These are phyloP conservation scores for Neomicropteryx cornuta DNA, from an alignment of 1,140 invertebrate species.

Conservation along the genomic window DNA sequence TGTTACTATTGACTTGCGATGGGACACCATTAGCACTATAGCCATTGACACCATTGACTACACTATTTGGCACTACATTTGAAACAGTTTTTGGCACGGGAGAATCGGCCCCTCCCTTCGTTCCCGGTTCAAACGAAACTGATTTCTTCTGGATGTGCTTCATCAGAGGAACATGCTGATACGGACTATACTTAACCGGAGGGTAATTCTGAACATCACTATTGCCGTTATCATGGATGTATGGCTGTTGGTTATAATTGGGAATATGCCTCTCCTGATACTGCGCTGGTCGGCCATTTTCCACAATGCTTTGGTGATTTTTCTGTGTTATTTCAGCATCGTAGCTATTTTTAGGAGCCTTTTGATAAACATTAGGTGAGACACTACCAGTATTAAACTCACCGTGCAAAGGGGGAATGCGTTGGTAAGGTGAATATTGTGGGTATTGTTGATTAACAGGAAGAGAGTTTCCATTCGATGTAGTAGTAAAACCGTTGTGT, in stretches of 20 bases:
- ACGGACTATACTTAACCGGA: slow-evolving; percentile 40
- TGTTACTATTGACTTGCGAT: slow-evolving; percentile 17
- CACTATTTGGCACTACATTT: slow-evolving; percentile 16
- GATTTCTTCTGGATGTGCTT: slow-evolving; percentile 49
- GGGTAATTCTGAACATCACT: slow-evolving; percentile 17
- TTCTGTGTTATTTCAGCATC: slow-evolving; percentile 22
- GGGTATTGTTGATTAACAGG: slow-evolving; percentile 20
- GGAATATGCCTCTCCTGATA: slow-evolving; percentile 13
- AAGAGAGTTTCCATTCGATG: slow-evolving; percentile 19
- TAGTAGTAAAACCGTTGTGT: slow-evolving; percentile 18
- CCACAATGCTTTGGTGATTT: slow-evolving; percentile 16
- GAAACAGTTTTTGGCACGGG: slow-evolving; percentile 22
- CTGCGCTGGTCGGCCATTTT: slow-evolving; percentile 2
- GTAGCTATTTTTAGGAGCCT: slow-evolving; percentile 23
- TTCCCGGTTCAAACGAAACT: slow-evolving; percentile 54
- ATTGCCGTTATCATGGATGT: slow-evolving; percentile 20
- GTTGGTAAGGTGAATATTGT: slow-evolving; percentile 39
- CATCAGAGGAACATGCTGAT: slow-evolving; percentile 40
- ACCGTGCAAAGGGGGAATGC: slow-evolving; percentile 42
- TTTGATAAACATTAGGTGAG: slow-evolving; percentile 29
- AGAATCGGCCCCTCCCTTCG: slow-evolving; percentile 46
- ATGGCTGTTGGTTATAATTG: slow-evolving; percentile 23
- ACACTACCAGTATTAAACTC: slow-evolving; percentile 26
- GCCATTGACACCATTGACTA: slow-evolving; percentile 2
- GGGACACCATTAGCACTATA: slow-evolving; percentile 7